phyloP scores from a whole-genome alignment of 2,797 vertebrate genomes.

The Zalophus californianus region DNA sequence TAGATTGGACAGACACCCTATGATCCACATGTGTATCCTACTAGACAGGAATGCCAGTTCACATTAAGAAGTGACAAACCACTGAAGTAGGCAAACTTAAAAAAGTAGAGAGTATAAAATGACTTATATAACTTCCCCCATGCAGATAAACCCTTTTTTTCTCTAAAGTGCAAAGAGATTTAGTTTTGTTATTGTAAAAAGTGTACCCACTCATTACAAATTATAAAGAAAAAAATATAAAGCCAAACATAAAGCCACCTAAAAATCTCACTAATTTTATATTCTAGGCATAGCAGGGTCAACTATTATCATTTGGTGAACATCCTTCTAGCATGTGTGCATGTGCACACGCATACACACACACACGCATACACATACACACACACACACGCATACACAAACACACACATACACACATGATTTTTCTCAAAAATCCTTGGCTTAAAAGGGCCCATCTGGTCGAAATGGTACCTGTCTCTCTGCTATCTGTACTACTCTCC shows the following conservation, averaged over 20 bases:
- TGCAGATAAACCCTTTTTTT: background rate
- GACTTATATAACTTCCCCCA: background rate
- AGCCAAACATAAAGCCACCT: background rate
- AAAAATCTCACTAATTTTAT: background rate
- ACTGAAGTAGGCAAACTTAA: background rate
- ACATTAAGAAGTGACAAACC: background rate
- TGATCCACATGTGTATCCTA: background rate
- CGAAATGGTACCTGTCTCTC: background rate
- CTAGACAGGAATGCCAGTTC: background rate
- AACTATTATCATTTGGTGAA: background rate
- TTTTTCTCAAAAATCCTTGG: background rate
- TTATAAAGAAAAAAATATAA: background rate
- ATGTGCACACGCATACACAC: background rate
- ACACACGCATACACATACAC: background rate
- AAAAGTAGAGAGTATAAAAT: constrained; percentile 20
- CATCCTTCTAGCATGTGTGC: background rate
- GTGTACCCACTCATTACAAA: background rate
- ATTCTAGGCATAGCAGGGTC: background rate
- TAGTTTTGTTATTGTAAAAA: background rate
- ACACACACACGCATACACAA: background rate
- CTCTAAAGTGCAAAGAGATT: background rate
- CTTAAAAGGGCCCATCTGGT: background rate
- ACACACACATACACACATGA: background rate
- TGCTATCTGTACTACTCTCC: background rate
- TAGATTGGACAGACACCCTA: background rate